Percentiles rank a stretch among this genome's conserved stretches.
phyloP scores from a whole-genome alignment of 2,888 invertebrate genomes.

The Drosophila barbarae region DNA sequence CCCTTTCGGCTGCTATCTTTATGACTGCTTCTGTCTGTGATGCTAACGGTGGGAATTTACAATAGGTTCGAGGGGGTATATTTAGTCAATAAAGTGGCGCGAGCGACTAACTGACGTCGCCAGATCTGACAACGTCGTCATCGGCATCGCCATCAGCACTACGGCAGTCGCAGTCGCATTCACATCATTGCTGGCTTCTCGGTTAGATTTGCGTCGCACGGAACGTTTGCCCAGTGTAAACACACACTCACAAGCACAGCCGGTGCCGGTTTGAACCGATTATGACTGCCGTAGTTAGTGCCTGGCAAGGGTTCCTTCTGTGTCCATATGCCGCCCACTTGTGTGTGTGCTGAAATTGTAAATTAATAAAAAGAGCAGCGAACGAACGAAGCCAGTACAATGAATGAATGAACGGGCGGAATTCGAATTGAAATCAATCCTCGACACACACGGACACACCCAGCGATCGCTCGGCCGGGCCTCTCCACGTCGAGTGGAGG shows the following conservation, averaged over 20 bases:
- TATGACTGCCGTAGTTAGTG: constrained; percentile 52
- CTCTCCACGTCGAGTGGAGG: constrained; percentile 29
- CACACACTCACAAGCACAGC: constrained; percentile 34
- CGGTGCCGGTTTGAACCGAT: constrained; percentile 64
- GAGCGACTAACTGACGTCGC: constrained; percentile 40
- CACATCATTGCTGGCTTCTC: too few species aligned
- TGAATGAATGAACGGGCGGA: constrained; percentile 70
- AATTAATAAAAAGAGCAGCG: constrained; percentile 61
- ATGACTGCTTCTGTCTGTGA: constrained; percentile 12
- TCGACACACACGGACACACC: constrained; percentile 32
- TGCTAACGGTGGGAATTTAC: constrained; percentile 30
- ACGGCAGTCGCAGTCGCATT: too few species aligned
- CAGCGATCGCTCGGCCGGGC: constrained; percentile 22
- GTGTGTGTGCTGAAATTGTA: constrained; percentile 67
- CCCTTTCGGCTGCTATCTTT: constrained; percentile 7
- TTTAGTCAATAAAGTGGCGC: constrained; percentile 39
- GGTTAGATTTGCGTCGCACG: constrained; percentile 59
- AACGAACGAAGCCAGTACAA: constrained; percentile 51
- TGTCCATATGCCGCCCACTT: constrained; percentile 7
- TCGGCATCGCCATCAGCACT: constrained; percentile 10
- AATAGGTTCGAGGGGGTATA: constrained; percentile 13
- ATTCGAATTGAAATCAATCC: constrained; percentile 70
- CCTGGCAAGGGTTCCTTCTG: constrained; percentile 19
- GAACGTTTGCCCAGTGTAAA: constrained; percentile 57
- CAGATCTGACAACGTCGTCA: constrained; percentile 26